Evolutionary conservation across 2,888 invertebrate genomes (phyloP), one percentile per base, ranked within the genome.

Genomic region (Mesorhabditis spiculigera): DNA sequence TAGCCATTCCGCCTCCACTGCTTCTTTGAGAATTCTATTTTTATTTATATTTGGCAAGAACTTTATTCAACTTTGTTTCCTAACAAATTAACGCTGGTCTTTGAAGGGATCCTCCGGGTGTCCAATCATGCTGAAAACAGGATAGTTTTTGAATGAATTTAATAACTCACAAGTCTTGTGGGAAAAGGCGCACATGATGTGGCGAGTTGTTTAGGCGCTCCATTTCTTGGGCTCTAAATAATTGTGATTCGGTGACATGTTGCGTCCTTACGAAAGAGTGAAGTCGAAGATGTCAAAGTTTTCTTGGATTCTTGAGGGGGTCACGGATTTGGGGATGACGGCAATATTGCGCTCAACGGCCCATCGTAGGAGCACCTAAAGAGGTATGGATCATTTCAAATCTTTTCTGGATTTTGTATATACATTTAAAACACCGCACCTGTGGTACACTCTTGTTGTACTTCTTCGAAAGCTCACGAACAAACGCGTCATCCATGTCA

Each of bases 401-500:
- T 65, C 10, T 43, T 28, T 28, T 28, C 28, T 28, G 28, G 28
- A 28, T 28, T 28, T 28, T 28, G 28, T 28, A 28, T 28, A 28
- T 28, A 28, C 28, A 28, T 28, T 28, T 28, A 28, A 28, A 28
- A 28, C 28, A 28, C 28, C 43, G 63, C 65, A 78, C 78, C 72
- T 80, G 80, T 50, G 81, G 76, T n/a, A 80, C 74, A 42, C 75
- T 74, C 69, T 80, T 80, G 44, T 76, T 58, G 71, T 81, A 71
- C 65, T 77, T 76, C 58, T 79, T 67, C 5, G 75, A 75, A 28
- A 80, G 42, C 8, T 91, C 65, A 90, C 90, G 86, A 44, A 82
- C 78, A 65, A 73, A 74, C 44, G 68, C 63, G 66, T 78, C 78
- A 16, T 76, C 68, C 45, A 78, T 71, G n/a, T 76, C 73, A 58